Evolutionary conservation across 2,797 vertebrate species (phyloP), one percentile per base, ranked within the genome.

Genomic region (Apogon talboti): DNA sequence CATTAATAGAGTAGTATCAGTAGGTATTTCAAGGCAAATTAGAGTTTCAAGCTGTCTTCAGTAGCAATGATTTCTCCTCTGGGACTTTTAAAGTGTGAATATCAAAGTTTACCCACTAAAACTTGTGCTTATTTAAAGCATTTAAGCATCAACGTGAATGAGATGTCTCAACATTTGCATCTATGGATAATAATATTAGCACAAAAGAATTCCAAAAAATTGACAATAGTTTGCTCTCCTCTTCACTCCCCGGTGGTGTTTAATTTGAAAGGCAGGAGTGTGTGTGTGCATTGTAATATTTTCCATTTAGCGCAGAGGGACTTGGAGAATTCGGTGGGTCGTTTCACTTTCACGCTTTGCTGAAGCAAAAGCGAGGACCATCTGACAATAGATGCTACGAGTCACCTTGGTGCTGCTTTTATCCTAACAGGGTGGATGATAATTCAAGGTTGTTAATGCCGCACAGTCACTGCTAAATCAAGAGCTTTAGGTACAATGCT

Each of bases 341-440:
- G 55, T 86, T 88, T 87, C 76, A 74, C 76, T 87, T 88, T 89
- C 78, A 87, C 62, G 77, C 76, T 85, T 85, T 83, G 80, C 82
- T 82, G 77, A 81, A 76, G 79, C 79, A 81, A 85, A 78, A 73
- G 66, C 52, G 37, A 68, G 74, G 66, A 74, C 81, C 79, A 82
- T 84, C 82, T 88, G 83, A 89, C 84, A 85, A 77, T 79, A 75
- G 79, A 75, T 66, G 71, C 81, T 65, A 64, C 70, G 33, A 82
- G 79, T 89, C 85, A 87, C 87, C 83, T 90, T 84, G 80, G 52
- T 8, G 51, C 60, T 62, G 74, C 71, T 84, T 86, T 83, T 74
- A 74, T 80, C 37, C 73, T 65, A 59, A 86, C 52, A 15, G 71
- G 59, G 47, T 69, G 64, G 59, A 62, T 66, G 71, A 74, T 81